These are phyloP conservation scores for Tringa solitaria DNA, from an alignment of 2,113 vertebrate genomes.

Conservation along the genomic window DNA sequence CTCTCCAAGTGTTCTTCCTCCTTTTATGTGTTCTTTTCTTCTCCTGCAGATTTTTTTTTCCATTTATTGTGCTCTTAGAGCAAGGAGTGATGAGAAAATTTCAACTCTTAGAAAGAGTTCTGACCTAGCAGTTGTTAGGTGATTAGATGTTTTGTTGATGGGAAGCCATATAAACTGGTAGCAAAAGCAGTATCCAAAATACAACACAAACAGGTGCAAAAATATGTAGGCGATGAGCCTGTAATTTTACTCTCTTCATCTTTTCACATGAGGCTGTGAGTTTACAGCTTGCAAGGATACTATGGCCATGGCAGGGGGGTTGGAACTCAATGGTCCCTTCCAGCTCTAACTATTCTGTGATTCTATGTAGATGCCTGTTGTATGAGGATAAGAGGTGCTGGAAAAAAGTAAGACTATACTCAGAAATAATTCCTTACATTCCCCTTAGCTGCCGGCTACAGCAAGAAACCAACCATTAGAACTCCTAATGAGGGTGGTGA, in stretches of 20 bases:
- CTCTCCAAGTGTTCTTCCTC: neutral
- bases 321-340: too few species aligned
- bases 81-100: neutral
- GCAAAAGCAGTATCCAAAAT: neutral
- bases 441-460: neutral
- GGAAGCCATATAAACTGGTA: neutral
- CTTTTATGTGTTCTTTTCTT: neutral
- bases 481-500: neutral
- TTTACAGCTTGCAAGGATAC: neutral
- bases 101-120: neutral
- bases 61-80: neutral
- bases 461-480: neutral
- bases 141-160: neutral
- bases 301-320: neutral
- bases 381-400: neutral
- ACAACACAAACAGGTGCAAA: constrained; percentile 21
- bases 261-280: neutral
- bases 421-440: neutral
- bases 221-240: constrained; percentile 4
- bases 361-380: neutral
- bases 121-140: neutral
- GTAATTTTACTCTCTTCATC: constrained; percentile 40
- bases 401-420: neutral
- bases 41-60: neutral
- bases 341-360: too few species aligned